Evolutionary conservation across 2,888 invertebrate species (phyloP).

Genomic region (Auanema freiburgensis): DNA sequence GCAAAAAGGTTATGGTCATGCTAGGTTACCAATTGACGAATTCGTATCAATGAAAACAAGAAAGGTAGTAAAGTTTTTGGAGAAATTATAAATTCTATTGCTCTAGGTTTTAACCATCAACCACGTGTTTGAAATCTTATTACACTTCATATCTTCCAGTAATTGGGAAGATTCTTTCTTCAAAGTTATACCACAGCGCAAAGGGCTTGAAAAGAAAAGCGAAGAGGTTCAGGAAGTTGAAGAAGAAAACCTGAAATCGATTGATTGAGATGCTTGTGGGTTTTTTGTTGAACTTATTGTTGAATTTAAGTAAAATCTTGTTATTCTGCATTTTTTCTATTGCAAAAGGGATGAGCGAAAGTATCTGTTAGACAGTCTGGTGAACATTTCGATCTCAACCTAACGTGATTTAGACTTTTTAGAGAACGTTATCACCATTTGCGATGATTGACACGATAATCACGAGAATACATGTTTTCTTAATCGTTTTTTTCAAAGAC

Average conservation of each 20-base stretch:
- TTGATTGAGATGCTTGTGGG: no score
- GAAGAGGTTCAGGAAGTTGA: conserved; percentile 12
- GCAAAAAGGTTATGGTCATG: conserved; percentile 69
- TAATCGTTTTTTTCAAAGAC: no score
- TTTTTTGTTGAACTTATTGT: no score
- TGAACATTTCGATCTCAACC: no score
- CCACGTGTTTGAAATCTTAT: conserved; percentile 75
- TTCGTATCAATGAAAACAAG: conserved; percentile 84
- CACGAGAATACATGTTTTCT: no score
- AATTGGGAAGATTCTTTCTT: conserved; percentile 65
- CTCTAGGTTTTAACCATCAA: conserved; percentile 84
- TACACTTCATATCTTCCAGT: conserved; percentile 65
- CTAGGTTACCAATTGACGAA: conserved; percentile 81
- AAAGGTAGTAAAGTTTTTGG: conserved; percentile 32
- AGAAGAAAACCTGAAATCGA: conserved; percentile 2
- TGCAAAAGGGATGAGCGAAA: no score
- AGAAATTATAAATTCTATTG: conserved; percentile 6
- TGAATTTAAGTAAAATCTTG: no score
- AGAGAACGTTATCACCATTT: no score
- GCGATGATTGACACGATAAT: no score
- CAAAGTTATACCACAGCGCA: conserved; percentile 50
- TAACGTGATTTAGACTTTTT: no score
- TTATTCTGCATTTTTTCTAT: no score
- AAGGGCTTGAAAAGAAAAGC: conserved; percentile 36
- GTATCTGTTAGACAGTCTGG: no score